These are phyloP conservation scores for Perizoma affinitatum DNA, from an alignment of 2,888 invertebrate genomes.

Conservation along the genomic window DNA sequence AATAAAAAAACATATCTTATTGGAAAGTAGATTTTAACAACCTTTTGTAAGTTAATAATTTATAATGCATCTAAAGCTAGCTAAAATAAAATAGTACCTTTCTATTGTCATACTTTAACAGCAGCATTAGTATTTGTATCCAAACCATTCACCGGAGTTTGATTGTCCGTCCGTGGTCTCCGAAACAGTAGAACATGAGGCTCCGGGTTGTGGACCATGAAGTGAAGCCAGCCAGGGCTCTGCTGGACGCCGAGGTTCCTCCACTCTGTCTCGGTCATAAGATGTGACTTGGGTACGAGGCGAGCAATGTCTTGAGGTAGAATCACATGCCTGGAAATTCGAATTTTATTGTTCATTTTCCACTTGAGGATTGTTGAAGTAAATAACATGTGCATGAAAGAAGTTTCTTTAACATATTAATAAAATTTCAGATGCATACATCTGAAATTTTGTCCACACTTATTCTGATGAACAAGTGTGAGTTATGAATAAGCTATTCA, in stretches of 20 bases:
- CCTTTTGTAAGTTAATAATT: too few species aligned
- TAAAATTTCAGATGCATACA: too few species aligned
- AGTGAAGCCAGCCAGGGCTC: constrained; percentile 93
- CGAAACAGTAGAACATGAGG: constrained; percentile 94
- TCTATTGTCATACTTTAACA: constrained; percentile 60
- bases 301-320: constrained; percentile 93
- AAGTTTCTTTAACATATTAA: too few species aligned
- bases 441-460: too few species aligned
- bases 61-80: too few species aligned
- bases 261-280: constrained; percentile 98
- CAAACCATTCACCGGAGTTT: constrained; percentile 58
- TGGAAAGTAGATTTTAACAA: too few species aligned
- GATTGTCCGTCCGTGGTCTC: constrained; percentile 76
- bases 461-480: too few species aligned
- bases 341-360: background rate
- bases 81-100: background rate
- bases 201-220: constrained; percentile 96
- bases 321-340: constrained; percentile 91
- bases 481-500: too few species aligned
- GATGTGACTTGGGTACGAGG: constrained; percentile 93
- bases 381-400: too few species aligned
- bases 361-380: too few species aligned
- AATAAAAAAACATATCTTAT: too few species aligned
- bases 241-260: constrained; percentile 97
- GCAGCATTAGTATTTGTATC: constrained; percentile 60